Evolutionary conservation across 2,797 vertebrate genomes (phyloP).

Genomic region (Coracias cyanogaster): DNA sequence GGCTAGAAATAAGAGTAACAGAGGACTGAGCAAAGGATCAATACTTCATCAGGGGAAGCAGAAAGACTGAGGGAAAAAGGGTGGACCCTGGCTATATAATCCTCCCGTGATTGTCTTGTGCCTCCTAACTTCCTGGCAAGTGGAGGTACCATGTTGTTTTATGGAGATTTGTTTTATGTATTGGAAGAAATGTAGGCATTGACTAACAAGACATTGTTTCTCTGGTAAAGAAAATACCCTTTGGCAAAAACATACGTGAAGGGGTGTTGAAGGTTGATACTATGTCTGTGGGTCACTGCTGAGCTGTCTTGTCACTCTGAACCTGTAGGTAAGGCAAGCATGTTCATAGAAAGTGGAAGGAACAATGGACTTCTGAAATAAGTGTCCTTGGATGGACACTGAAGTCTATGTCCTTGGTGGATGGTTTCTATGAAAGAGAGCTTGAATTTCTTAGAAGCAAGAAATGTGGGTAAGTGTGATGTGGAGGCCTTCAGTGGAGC

Average conservation of each 20-base stretch:
- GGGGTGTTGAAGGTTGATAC: rapidly evolving
- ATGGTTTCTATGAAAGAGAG: not conserved
- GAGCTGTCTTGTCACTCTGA: not conserved
- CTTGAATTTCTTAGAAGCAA: not conserved
- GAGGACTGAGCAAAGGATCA: not conserved
- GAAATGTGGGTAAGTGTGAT: not conserved
- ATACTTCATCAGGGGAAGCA: not conserved
- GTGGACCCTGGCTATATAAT: not conserved
- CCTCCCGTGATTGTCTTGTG: not conserved
- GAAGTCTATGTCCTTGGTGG: not conserved
- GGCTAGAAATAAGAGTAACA: not conserved
- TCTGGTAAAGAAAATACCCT: not conserved
- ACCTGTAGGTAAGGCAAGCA: not conserved
- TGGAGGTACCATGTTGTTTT: not conserved
- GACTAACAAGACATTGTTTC: not conserved
- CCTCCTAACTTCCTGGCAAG: not conserved
- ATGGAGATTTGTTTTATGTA: not conserved
- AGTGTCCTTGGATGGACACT: not conserved
- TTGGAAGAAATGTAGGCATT: not conserved
- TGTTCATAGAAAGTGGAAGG: not conserved
- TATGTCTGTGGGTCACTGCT: not conserved
- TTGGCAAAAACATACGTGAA: not conserved
- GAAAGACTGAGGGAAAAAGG: not conserved
- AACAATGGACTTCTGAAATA: not conserved
- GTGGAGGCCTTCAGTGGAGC: not conserved